Evolutionary conservation across 1,140 invertebrate species (phyloP), one percentile per base, ranked within the genome.

Genomic region (Rhizoglyphus robini): DNA sequence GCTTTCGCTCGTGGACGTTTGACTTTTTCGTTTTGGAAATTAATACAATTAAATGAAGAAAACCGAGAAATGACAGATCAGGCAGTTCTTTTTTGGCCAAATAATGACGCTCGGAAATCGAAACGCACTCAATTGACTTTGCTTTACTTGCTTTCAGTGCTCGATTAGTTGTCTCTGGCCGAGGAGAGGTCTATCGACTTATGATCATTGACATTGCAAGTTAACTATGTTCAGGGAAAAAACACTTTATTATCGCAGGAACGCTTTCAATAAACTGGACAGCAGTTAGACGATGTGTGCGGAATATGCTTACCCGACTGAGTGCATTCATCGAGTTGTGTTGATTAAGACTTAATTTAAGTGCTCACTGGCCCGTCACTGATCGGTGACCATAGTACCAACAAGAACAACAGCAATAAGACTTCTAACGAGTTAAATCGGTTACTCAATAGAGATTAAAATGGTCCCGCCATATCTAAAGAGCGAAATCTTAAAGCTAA

Each of bases 1-100:
- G 23, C 51, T 54, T 23, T 27, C 15, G 31, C 51, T 54, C 51
- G 20, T 54, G 8, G 23, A 54, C 31, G 51, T 23, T 54, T 54
- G 8, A 54, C 8, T 54, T 54, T 8, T n/a, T n/a, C 20, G 51
- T 8, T 11, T 27, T 8, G 23, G 8, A 20, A 54, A 54, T 54
- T 54, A 54, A 54, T 54, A 8, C 51, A 54, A 54, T 54, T 54
- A 54, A 54, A 54, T 54, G 8, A 5, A 54, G 23, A 23, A 46
- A 23, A 46, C 23, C 31, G 51, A 32, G 20, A 54, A 8, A 54
- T 25, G 15, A 8, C 15, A 11, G 31, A 54, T 20, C 23, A 11
- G 51, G 23, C 51, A 54, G 8, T 11, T 54, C 51, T 54, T 54
- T 11, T 54, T 54, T 54, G 20, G 51, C 8, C 51, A 54, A 54